These are phyloP conservation scores for Apodemus agrarius DNA, from an alignment of 2,797 vertebrate species.

Conservation along the genomic window DNA sequence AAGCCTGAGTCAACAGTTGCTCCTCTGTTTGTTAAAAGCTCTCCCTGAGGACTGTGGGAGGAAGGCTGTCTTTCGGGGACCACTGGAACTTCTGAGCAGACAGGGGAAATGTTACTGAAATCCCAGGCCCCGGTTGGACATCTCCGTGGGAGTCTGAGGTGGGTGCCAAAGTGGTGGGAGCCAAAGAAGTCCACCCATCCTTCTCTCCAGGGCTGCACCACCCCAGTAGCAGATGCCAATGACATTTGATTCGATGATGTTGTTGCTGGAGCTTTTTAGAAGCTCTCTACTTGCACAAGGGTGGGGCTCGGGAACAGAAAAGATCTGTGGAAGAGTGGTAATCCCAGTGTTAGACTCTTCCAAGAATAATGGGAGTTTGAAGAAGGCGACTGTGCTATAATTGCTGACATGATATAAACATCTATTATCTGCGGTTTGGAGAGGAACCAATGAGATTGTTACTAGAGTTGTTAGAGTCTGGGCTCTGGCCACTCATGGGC, in stretches of 20 bases:
- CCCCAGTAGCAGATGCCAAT: background rate
- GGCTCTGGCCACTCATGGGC: background rate
- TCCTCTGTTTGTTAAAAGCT: conserved; percentile 67
- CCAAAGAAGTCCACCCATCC: background rate
- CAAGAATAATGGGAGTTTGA: background rate
- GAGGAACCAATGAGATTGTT: conserved; percentile 17
- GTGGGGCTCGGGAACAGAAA: background rate
- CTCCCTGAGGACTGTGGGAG: conserved; percentile 56
- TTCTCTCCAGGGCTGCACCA: background rate
- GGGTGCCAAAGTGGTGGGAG: background rate
- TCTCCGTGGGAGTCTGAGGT: background rate
- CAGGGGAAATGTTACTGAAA: background rate
- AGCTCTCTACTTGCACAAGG: conserved; percentile 6
- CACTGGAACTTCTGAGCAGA: background rate
- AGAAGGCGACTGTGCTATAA: background rate
- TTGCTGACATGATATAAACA: background rate
- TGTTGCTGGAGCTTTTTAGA: background rate
- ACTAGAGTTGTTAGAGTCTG: background rate
- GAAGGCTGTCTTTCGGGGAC: background rate
- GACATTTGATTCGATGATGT: background rate
- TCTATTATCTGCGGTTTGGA: conserved; percentile 15
- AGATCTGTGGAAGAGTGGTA: background rate
- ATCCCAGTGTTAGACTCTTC: background rate
- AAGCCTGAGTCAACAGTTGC: conserved; percentile 79
- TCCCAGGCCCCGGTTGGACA: background rate